These are phyloP conservation scores for Acromyrmex charruanus DNA, from an alignment of 1,140 invertebrate genomes.

Conservation along the genomic window DNA sequence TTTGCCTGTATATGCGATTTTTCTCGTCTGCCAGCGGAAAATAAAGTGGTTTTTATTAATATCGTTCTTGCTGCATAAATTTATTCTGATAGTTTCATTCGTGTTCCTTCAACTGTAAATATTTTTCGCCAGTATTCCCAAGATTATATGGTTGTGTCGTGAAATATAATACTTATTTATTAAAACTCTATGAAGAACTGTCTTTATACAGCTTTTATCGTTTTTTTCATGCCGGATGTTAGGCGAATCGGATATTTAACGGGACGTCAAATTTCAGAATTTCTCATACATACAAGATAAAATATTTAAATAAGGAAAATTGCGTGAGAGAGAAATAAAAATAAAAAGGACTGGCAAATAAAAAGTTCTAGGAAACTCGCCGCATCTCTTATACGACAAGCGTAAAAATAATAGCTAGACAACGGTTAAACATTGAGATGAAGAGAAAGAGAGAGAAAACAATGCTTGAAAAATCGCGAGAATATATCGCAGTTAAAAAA, in stretches of 20 bases:
- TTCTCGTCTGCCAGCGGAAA: neutral
- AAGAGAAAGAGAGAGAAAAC: constrained; percentile 1
- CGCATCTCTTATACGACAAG: constrained; percentile 15
- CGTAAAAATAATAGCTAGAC: constrained; percentile 27
- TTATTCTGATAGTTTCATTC: neutral
- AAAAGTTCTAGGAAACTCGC: constrained; percentile 43
- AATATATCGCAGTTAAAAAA: constrained; percentile 6
- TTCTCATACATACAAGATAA: constrained; percentile 33
- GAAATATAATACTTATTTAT: constrained; percentile 35
- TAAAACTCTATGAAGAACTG: constrained; percentile 5
- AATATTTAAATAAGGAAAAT: constrained; percentile 51
- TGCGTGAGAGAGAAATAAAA: constrained; percentile 15
- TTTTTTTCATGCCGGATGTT: neutral
- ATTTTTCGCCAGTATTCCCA: constrained; percentile 4
- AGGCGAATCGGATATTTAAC: constrained; percentile 32
- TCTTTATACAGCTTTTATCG: too few relatives aligned
- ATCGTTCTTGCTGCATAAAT: constrained; percentile 7
- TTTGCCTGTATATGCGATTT: neutral
- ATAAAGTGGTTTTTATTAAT: constrained; percentile 36
- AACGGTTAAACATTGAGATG: constrained; percentile 36
- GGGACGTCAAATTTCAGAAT: constrained; percentile 28
- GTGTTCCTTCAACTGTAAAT: neutral
- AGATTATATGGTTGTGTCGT: neutral
- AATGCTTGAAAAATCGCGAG: constrained; percentile 21
- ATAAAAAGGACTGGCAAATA: constrained; percentile 37